Base-by-base conservation (phyloP, 1,140 invertebrate genomes). In the Arctopsyche grandis region DNA sequence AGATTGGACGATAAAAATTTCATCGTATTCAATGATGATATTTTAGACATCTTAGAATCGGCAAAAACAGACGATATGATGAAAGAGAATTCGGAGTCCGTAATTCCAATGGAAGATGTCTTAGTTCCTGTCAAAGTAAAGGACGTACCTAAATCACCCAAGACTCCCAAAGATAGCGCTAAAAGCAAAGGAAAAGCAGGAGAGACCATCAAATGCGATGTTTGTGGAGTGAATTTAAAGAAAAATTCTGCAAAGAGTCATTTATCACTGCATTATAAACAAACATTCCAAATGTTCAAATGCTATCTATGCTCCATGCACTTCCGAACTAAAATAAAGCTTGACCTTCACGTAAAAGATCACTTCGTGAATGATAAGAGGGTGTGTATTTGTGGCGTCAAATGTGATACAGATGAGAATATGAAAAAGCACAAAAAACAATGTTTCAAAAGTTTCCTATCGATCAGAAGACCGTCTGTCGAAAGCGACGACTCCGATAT, bases 341-440 rank as follows among this genome's bases (percentile, higher is more conserved):
- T 77, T 1, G 43, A 77, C 21, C 12, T 69, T 1, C 76, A 77
- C 76, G 24, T 69, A 0, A 69, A 77, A n/a, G 46, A 77, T 21
- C 76, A 77, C 52, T 77, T 77, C n/a, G 7, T 69, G 48, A 69
- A 77, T 14, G 76, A 77, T 38, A 69, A 77, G 21, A 52, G 24
- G 14, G 38, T 77, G 16, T 77, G 76, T 19, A 19, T 69, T 56
- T 77, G 76, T 29, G 76, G 76, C 4, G 76, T 69, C 5, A 22
- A 24, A n/a, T 77, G 38, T 16, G 24, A 69, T 38, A 26, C 76
- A 0, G 24, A 10, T 26, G 52, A 69, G 0, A 21, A 14, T 38
- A n/a, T 77, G 12, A 22, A 19, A 44, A 70, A 48, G 22, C 76
- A 77, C 22, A 77, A 69, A 63, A 16, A 46, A 52, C 12, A 69